These are phyloP conservation scores for Megastigmus dorsalis DNA, from an alignment of 2,888 invertebrate genomes.

Conservation along the genomic window DNA sequence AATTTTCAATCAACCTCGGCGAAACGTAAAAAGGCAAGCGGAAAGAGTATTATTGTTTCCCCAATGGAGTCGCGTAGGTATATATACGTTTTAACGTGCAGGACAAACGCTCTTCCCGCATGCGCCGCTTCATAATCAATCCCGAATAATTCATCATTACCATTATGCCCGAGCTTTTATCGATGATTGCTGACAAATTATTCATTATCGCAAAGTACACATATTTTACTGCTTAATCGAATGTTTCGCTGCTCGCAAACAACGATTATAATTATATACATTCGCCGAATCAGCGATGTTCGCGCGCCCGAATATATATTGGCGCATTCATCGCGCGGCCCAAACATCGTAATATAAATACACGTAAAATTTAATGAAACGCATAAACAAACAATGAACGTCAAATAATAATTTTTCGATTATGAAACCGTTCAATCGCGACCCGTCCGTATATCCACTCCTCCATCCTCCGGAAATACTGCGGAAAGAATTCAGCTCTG, in stretches of 20 bases:
- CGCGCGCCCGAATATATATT: neutral
- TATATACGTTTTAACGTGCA: too few species aligned
- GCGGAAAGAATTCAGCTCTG: conserved; percentile 10
- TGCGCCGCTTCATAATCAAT: too few species aligned
- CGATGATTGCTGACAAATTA: conserved; percentile 37
- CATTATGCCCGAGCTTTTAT: neutral
- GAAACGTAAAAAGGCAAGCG: too few species aligned
- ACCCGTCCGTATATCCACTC: neutral
- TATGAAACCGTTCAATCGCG: conserved; percentile 31
- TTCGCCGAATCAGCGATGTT: conserved; percentile 9
- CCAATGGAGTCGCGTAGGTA: too few species aligned
- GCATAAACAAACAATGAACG: conserved; percentile 18
- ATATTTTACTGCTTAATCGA: conserved; percentile 33
- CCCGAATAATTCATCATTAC: conserved; percentile 32
- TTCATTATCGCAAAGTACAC: conserved; percentile 33
- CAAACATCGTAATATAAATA: neutral
- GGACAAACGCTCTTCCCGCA: too few species aligned
- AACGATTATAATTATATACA: conserved; percentile 29
- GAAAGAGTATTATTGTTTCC: too few species aligned
- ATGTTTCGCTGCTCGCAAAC: conserved; percentile 32
- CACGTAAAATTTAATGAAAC: conserved; percentile 10
- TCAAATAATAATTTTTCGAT: conserved; percentile 42
- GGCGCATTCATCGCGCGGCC: neutral
- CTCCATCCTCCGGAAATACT: neutral
- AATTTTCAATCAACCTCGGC: too few species aligned